Base-by-base conservation (phyloP, 2,888 invertebrate genomes). In the Drosophila paramelanica region DNA sequence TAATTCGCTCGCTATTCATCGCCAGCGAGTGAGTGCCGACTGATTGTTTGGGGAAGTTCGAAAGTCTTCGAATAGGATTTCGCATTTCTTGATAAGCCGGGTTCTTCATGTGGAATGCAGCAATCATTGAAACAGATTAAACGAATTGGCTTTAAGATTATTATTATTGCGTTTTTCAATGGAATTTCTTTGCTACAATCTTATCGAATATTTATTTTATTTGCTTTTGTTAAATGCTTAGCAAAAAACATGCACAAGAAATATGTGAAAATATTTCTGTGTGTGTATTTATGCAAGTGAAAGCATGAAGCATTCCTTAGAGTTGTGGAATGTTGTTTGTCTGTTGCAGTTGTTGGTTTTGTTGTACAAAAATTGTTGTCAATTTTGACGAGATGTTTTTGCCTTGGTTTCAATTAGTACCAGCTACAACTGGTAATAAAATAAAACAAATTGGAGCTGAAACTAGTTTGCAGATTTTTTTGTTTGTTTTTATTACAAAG, bases 31-130 rank as follows among this genome's bases (percentile, higher is more conserved):
- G 64, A 51, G 60, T 68, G 78, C 50, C 46, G 67, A 76, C 58
- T 75, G 78, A 69, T 79, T 73, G 73, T 70, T 70, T 72, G n/a
- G 14, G n/a, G n/a, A 55, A 56, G 71, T 57, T 73, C 43, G 47
- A 66, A 31, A 59, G 46, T 45, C 49, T 53, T 42, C 39, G 53
- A 49, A 33, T 42, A 45, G 13, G 20, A 20, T 23, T 11, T 20
- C 14, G 38, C 23, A 8, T 13, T 23, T 43, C 43, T 60, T 71
- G 73, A 73, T 65, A 69, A 65, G 65, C 31, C 31, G 5, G 7
- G 39, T 17, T 17, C 17, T 17, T 17, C 61, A 8, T 17, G 14
- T 56, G 49, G 64, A 59, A 73, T 60, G 59, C 52, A 41, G 42
- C n/a, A 59, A 51, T 25, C 49, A 42, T 57, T 56, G 17, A 49